phyloP scores from a whole-genome alignment of 2,888 invertebrate genomes.

The Plemyria rubiginata region DNA sequence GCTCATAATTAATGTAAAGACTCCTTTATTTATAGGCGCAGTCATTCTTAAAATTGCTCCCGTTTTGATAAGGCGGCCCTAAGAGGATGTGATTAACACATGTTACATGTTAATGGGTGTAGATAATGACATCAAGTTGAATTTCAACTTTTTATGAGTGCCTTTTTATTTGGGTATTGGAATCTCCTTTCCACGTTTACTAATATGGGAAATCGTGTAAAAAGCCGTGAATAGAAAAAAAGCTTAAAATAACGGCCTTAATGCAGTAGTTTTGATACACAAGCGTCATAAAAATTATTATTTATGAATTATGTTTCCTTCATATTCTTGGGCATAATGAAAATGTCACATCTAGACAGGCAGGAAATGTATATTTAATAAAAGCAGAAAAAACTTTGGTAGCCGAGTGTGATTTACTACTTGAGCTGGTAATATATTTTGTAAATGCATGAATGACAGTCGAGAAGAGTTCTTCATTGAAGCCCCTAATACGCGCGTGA shows the following conservation, averaged over 20 bases:
- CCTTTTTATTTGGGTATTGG: slow-evolving; percentile 34
- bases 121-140: slow-evolving; percentile 61
- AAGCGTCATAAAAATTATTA: slow-evolving; percentile 57
- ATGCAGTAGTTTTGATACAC: slow-evolving; percentile 52
- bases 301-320: slow-evolving; percentile 71
- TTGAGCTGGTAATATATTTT: slow-evolving; percentile 64
- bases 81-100: slow-evolving; percentile 76
- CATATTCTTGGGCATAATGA: slow-evolving; percentile 62
- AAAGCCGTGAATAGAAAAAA: background rate
- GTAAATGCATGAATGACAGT: slow-evolving; percentile 65
- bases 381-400: slow-evolving; percentile 54
- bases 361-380: slow-evolving; percentile 71
- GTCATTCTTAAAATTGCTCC: slow-evolving; percentile 81
- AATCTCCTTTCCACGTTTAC: background rate
- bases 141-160: slow-evolving; percentile 48
- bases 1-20: slow-evolving; percentile 84
- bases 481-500: slow-evolving; percentile 47
- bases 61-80: slow-evolving; percentile 73
- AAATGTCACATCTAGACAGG: slow-evolving; percentile 66
- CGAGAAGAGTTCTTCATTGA: slow-evolving; percentile 56
- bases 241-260: slow-evolving; percentile 31
- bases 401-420: slow-evolving; percentile 68
- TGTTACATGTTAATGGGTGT: slow-evolving; percentile 71
- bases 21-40: slow-evolving; percentile 80
- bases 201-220: background rate